A percentile compares a stretch with the other conserved stretches of the same genome.
Evolutionary conservation across 2,888 invertebrate species (phyloP).

Genomic region (Hanleya hanleyi): DNA sequence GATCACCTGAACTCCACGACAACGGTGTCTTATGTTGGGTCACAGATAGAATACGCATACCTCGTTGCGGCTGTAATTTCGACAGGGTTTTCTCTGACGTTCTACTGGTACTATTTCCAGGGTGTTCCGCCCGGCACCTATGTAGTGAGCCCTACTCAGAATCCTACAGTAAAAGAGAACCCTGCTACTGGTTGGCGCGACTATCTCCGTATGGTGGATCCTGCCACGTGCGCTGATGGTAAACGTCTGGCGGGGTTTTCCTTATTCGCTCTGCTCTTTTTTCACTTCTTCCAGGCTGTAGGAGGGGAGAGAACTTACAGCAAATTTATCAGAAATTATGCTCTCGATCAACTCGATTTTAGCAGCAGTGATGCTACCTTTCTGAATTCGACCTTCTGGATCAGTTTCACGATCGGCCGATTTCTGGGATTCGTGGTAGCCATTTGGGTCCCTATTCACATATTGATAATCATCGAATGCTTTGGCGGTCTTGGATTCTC

Average conservation of each 20-base stretch:
- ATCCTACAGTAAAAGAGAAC: not conserved
- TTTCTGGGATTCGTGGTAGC: constrained; percentile 45
- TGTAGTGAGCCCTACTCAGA: not conserved
- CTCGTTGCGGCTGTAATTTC: constrained; percentile 40
- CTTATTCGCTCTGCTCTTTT: constrained; percentile 43
- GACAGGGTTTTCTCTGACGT: constrained; percentile 31
- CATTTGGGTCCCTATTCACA: constrained; percentile 43
- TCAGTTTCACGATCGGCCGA: constrained; percentile 49
- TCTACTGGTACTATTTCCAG: constrained; percentile 40
- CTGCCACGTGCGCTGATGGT: constrained; percentile 47
- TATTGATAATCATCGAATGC: constrained; percentile 43
- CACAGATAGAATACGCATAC: constrained; percentile 48
- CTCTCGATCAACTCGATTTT: constrained; percentile 50
- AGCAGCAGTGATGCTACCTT: constrained; percentile 43
- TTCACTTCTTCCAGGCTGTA: constrained; percentile 48
- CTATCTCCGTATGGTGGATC: constrained; percentile 37
- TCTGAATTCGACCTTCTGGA: constrained; percentile 55
- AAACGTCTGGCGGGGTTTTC: constrained; percentile 40
- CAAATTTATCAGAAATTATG: constrained; percentile 53
- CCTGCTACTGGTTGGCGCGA: not conserved
- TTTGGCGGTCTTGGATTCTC: constrained; percentile 37
- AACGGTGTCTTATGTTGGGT: constrained; percentile 34
- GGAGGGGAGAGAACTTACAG: constrained; percentile 53
- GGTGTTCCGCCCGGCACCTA: not conserved
- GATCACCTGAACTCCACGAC: not conserved